Evolutionary conservation across 2,113 vertebrate species (phyloP).

Genomic region (Oreotragus oreotragus): DNA sequence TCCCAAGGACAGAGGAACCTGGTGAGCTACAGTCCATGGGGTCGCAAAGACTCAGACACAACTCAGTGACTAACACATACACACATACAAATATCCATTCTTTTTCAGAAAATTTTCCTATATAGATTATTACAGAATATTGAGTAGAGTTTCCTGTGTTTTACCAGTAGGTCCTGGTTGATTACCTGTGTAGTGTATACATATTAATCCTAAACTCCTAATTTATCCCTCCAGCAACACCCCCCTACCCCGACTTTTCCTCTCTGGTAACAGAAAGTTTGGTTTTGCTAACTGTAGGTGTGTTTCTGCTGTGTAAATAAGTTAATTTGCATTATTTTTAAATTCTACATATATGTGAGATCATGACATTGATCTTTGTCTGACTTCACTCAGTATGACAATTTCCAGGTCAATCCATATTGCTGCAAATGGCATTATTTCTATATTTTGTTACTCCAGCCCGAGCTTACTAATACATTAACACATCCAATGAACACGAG

Average conservation of each 20-base stretch:
- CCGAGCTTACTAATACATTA: not conserved
- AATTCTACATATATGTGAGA: not conserved
- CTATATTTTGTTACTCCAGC: not conserved
- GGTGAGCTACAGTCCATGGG: not conserved
- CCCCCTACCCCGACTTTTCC: accelerated
- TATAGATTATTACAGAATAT: not conserved
- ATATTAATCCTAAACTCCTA: not conserved
- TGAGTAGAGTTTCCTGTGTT: not conserved
- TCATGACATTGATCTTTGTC: not conserved
- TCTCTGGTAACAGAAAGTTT: not conserved
- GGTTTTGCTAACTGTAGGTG: not conserved
- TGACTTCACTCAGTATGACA: not conserved
- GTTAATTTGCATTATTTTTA: not conserved
- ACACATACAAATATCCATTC: not conserved
- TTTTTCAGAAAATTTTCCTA: not conserved
- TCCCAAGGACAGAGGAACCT: not conserved
- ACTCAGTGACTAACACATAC: not conserved
- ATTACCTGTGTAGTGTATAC: not conserved
- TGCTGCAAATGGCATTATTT: not conserved
- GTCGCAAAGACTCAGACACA: not conserved
- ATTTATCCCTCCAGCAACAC: not conserved
- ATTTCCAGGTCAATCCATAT: not conserved
- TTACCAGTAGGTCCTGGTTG: not conserved
- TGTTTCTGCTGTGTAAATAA: not conserved
- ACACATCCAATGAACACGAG: not conserved